A percentile compares a stretch with the other conserved stretches of the same genome.
Evolutionary conservation across 1,140 invertebrate genomes (phyloP).

Genomic region (Bilobella aurantiaca): DNA sequence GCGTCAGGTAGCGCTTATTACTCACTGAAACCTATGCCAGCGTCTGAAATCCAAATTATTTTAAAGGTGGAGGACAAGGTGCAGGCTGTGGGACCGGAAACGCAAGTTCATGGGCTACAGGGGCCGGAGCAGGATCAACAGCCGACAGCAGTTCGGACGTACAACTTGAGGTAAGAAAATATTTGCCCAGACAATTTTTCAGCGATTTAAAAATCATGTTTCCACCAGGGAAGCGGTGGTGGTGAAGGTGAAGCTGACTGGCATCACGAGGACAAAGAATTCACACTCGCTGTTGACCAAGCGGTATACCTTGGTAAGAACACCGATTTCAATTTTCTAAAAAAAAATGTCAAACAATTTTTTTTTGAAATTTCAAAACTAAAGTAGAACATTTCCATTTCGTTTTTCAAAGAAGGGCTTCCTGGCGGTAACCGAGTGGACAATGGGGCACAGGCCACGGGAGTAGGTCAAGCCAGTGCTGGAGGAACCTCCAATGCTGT

Average conservation of each 20-base stretch:
- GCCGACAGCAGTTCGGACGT: not conserved
- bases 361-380: no score
- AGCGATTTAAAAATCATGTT: not conserved
- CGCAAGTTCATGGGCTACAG: not conserved
- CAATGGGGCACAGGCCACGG: not conserved
- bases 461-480: not conserved
- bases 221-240: not conserved
- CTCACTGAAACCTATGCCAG: not conserved
- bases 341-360: no score
- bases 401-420: not conserved
- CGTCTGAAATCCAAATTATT: not conserved
- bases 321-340: not conserved
- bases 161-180: constrained; percentile 1
- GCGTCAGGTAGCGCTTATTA: not conserved
- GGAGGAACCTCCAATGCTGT: not conserved
- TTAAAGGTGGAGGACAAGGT: not conserved
- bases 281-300: not conserved
- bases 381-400: no score
- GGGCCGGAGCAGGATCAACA: not conserved
- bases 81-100: not conserved
- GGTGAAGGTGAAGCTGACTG: not conserved
- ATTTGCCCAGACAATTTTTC: not conserved
- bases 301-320: not conserved
- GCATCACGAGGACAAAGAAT: not conserved
- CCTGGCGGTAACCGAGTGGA: not conserved